phyloP scores from a whole-genome alignment of 2,797 vertebrate species.

The Lithobates sylvaticus region DNA sequence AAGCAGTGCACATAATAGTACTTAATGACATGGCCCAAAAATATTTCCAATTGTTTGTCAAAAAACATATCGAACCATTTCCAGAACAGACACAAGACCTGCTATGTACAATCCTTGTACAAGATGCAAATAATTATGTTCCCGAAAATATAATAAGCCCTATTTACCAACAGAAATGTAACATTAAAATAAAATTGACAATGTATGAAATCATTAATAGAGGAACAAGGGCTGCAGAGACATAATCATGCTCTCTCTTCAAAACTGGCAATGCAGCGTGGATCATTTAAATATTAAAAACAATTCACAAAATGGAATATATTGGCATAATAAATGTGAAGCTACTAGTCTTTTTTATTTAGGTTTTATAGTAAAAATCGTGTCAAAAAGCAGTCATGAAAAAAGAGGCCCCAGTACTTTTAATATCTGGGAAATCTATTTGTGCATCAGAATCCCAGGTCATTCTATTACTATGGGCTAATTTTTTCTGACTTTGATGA shows the following conservation, averaged over 20 bases:
- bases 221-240: background rate
- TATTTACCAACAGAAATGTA: constrained; percentile 63
- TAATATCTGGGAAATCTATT: too few relatives aligned
- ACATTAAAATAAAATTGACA: background rate
- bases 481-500: too few relatives aligned
- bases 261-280: background rate
- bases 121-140: background rate
- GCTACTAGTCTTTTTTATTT: too few relatives aligned
- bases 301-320: too few relatives aligned
- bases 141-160: constrained; percentile 66
- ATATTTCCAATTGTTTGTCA: constrained; percentile 27
- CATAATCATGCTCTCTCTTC: background rate
- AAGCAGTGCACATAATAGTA: constrained; percentile 3
- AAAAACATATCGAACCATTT: background rate
- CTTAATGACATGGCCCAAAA: constrained; percentile 21
- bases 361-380: too few relatives aligned
- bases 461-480: too few relatives aligned
- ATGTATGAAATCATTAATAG: background rate
- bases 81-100: constrained; percentile 2
- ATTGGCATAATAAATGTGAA: too few relatives aligned
- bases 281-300: background rate
- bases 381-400: too few relatives aligned
- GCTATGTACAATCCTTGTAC: background rate
- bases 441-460: too few relatives aligned
- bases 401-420: too few relatives aligned